Evolutionary conservation across 2,888 invertebrate species (phyloP).

Genomic region (Osmoderma eremita): DNA sequence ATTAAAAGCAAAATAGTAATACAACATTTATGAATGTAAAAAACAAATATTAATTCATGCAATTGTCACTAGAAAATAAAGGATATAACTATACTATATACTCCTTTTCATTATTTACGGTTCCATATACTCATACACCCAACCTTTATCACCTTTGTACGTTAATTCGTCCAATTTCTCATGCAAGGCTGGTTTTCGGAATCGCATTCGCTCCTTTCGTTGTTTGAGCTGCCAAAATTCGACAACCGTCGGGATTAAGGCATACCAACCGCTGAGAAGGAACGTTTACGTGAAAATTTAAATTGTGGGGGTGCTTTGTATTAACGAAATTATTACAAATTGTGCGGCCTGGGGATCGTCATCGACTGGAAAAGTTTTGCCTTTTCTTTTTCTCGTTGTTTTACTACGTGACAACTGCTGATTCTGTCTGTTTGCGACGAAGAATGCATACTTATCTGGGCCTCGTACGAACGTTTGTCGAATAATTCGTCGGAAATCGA

Average conservation of each 20-base stretch:
- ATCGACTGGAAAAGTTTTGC: slow-evolving; percentile 70
- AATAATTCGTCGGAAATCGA: slow-evolving; percentile 84
- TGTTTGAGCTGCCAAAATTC: slow-evolving; percentile 99
- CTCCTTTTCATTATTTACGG: slow-evolving; percentile 66
- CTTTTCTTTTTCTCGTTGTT: slow-evolving; percentile 72
- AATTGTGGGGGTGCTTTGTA: too few species aligned
- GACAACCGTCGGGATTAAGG: slow-evolving; percentile 77
- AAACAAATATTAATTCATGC: neutral
- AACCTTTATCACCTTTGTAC: slow-evolving; percentile 82
- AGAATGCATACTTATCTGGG: slow-evolving; percentile 84
- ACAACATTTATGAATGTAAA: neutral
- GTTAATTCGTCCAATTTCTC: slow-evolving; percentile 71
- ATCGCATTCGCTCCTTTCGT: slow-evolving; percentile 89
- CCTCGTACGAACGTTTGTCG: slow-evolving; percentile 78
- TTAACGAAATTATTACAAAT: slow-evolving; percentile 73
- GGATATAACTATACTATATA: neutral
- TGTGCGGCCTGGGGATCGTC: slow-evolving; percentile 75
- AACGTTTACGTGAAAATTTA: neutral
- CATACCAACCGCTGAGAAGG: slow-evolving; percentile 83
- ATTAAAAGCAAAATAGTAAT: too few species aligned
- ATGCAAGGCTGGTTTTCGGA: slow-evolving; percentile 69
- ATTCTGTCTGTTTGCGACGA: slow-evolving; percentile 81
- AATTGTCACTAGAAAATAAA: neutral
- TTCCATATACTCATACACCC: slow-evolving; percentile 86
- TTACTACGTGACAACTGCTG: slow-evolving; percentile 74